These are phyloP conservation scores for Perodicticus potto DNA, from an alignment of 2,797 vertebrate species.

Conservation along the genomic window DNA sequence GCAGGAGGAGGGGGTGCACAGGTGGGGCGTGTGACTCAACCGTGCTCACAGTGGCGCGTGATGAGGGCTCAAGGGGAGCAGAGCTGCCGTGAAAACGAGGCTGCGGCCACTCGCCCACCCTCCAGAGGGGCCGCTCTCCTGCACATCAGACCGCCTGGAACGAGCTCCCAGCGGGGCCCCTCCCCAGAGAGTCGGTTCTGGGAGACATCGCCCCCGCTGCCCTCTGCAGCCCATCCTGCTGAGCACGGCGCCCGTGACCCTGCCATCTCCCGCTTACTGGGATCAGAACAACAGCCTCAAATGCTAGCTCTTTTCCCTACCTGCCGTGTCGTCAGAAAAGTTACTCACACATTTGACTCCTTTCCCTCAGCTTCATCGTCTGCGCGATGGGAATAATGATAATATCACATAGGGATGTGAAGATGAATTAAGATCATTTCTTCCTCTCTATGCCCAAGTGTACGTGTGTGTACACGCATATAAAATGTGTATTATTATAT, in stretches of 20 bases:
- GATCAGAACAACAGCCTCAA: not conserved
- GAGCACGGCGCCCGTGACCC: not conserved
- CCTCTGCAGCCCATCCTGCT: not conserved
- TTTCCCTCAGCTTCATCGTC: not conserved
- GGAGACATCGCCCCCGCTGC: rapidly evolving
- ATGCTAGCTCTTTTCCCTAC: not conserved
- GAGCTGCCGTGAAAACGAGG: not conserved
- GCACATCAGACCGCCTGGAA: not conserved
- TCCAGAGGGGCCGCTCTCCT: rapidly evolving
- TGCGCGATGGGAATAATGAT: not conserved
- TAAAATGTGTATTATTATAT: not conserved
- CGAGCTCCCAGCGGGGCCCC: rapidly evolving
- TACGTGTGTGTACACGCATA: too few species aligned
- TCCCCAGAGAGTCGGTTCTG: not conserved
- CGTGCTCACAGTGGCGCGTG: rapidly evolving
- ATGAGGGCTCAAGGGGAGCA: not conserved
- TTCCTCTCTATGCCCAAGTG: not conserved
- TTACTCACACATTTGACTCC: not conserved
- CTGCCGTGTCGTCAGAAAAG: too few species aligned
- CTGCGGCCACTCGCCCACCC: rapidly evolving
- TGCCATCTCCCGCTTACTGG: too few species aligned
- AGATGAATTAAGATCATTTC: not conserved
- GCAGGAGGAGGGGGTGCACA: not conserved
- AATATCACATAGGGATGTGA: not conserved
- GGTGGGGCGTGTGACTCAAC: rapidly evolving